Percentiles rank a stretch among this genome's conserved stretches.
These are phyloP conservation scores for Calyptommatus sinebrachiatus DNA, from an alignment of 2,113 vertebrate species.

Conservation along the genomic window DNA sequence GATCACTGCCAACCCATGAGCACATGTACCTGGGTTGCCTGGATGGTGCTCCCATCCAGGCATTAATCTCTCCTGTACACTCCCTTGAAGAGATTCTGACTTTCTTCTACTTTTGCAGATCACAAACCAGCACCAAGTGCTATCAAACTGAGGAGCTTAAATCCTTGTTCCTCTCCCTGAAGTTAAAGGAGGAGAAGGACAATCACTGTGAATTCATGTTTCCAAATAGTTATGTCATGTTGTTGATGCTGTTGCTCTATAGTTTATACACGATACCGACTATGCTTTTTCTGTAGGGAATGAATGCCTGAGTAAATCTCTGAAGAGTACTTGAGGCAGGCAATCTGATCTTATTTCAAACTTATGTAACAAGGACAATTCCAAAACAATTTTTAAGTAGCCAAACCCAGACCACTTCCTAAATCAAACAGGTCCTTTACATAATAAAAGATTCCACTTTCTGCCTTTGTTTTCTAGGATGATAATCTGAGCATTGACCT, in stretches of 20 bases:
- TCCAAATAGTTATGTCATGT: background rate
- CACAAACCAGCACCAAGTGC: too few species aligned
- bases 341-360: slow-evolving; percentile 56
- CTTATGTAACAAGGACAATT: slow-evolving; percentile 55
- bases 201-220: background rate
- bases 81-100: too few species aligned
- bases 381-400: slow-evolving; percentile 61
- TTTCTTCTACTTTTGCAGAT: too few species aligned
- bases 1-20: too few species aligned
- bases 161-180: too few species aligned
- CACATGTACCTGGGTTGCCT: too few species aligned
- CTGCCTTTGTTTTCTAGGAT: slow-evolving; percentile 27
- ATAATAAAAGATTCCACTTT: slow-evolving; percentile 37
- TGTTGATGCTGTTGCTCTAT: background rate
- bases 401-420: slow-evolving; percentile 63
- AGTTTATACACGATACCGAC: slow-evolving; percentile 32
- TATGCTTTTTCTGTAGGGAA: background rate
- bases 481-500: slow-evolving; percentile 25
- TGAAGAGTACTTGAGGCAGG: slow-evolving; percentile 61
- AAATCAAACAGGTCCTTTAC: slow-evolving; percentile 54
- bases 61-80: too few species aligned
- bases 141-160: too few species aligned
- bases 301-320: slow-evolving; percentile 55
- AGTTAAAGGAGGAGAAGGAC: background rate
- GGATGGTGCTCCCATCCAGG: too few species aligned